Conservation (phyloP, 2,113 vertebrate genomes). For the Mastomys coucha region DNA sequence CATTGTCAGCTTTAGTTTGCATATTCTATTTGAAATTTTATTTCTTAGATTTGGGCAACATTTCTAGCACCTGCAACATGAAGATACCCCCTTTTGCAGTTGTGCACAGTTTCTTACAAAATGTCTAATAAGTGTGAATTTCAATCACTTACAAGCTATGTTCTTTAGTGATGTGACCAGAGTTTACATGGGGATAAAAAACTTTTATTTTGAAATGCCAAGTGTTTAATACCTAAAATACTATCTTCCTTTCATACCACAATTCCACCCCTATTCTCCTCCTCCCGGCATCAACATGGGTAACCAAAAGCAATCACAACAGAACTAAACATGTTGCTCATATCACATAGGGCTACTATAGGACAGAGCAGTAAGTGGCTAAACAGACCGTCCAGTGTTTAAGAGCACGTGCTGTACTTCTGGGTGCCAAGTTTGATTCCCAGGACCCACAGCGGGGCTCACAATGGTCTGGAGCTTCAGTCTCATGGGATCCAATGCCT, state of each 20-base stretch:
- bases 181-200: conserved; percentile 37
- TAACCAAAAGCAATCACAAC: conserved; percentile 1
- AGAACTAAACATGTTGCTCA: background rate
- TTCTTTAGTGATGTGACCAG: background rate
- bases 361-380: background rate
- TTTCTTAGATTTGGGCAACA: conserved; percentile 45
- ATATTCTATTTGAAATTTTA: conserved; percentile 20
- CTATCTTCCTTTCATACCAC: background rate
- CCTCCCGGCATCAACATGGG: background rate
- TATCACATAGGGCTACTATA: background rate
- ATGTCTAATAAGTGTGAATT: background rate
- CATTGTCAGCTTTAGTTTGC: conserved; percentile 30
- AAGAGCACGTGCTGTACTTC: background rate
- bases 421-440: background rate
- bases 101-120: conserved; percentile 14
- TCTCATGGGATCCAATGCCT: background rate
- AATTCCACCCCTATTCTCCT: background rate
- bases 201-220: conserved; percentile 22
- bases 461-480: background rate
- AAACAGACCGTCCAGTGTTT: background rate
- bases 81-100: background rate
- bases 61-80: background rate
- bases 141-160: background rate
- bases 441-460: too few relatives aligned
- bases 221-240: conserved; percentile 33